Percentiles rank a stretch among this genome's conserved stretches.
These are phyloP conservation scores for Capromys pilorides DNA, from an alignment of 2,797 vertebrate genomes.

Conservation along the genomic window DNA sequence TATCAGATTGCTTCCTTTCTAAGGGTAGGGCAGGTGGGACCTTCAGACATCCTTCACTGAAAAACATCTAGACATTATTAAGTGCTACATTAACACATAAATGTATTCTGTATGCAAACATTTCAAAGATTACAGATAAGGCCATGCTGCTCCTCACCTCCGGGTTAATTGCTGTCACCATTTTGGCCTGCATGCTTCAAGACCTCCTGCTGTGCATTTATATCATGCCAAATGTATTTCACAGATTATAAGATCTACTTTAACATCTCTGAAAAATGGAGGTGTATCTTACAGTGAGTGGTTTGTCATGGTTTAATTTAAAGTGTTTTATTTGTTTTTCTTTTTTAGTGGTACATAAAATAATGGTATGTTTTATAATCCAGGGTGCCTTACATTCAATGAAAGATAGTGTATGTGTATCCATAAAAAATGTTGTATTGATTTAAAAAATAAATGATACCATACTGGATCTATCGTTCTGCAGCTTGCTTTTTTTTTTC, in stretches of 20 bases:
- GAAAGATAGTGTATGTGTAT: constrained; percentile 23
- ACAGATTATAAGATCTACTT: not conserved
- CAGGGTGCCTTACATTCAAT: not conserved
- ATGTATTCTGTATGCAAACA: not conserved
- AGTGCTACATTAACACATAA: not conserved
- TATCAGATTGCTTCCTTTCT: not conserved
- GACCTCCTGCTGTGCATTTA: not conserved
- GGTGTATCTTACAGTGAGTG: not conserved
- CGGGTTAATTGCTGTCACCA: not conserved
- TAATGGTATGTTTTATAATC: constrained; percentile 10
- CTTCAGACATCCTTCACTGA: not conserved
- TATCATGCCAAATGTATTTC: not conserved
- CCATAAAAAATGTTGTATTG: constrained; percentile 70
- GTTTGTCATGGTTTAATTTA: constrained; percentile 3
- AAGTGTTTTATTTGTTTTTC: not conserved
- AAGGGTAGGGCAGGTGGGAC: not conserved
- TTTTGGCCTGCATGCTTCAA: not conserved
- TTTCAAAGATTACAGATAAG: not conserved
- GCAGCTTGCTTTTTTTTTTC: not conserved
- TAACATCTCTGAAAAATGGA: not conserved
- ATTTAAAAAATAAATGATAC: constrained; percentile 68
- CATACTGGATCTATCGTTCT: constrained; percentile 38
- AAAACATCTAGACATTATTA: not conserved
- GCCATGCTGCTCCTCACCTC: too few species aligned
- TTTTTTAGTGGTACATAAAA: not conserved